Evolutionary conservation across 2,888 invertebrate species (phyloP).

Genomic region (Drosophila gaucha): DNA sequence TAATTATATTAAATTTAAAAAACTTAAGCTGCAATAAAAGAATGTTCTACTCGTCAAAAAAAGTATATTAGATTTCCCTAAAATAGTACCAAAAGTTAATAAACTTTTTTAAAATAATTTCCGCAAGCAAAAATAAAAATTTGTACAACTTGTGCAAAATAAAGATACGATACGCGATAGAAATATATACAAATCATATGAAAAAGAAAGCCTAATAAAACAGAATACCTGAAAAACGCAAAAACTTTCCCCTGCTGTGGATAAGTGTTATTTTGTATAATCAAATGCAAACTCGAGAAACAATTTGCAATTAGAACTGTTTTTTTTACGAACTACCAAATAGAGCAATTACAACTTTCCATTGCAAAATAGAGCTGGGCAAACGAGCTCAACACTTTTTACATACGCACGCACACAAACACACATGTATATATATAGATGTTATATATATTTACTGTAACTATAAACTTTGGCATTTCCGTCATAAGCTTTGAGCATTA

Average conservation of each 20-base stretch:
- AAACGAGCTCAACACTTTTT: conserved; percentile 23
- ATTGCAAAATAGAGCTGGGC: conserved; percentile 24
- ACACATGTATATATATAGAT: not conserved
- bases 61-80: too few relatives aligned
- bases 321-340: conserved; percentile 31
- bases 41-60: not conserved
- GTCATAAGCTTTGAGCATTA: conserved; percentile 44
- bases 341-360: conserved; percentile 59
- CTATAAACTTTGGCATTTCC: conserved; percentile 41
- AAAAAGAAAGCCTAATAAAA: conserved; percentile 1
- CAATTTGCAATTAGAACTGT: conserved; percentile 7
- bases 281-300: conserved; percentile 14
- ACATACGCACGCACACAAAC: conserved; percentile 8
- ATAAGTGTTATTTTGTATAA: conserved; percentile 13
- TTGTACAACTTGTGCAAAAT: not conserved
- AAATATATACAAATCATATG: not conserved
- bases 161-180: not conserved
- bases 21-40: not conserved
- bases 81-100: not conserved
- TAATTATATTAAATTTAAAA: too few relatives aligned
- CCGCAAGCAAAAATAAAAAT: not conserved
- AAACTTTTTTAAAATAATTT: not conserved
- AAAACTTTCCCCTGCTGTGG: conserved; percentile 19
- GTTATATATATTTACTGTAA: not conserved
- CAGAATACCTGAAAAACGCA: not conserved